These are phyloP conservation scores for Drosophila albomicans DNA, from an alignment of 1,140 invertebrate species.

Conservation along the genomic window DNA sequence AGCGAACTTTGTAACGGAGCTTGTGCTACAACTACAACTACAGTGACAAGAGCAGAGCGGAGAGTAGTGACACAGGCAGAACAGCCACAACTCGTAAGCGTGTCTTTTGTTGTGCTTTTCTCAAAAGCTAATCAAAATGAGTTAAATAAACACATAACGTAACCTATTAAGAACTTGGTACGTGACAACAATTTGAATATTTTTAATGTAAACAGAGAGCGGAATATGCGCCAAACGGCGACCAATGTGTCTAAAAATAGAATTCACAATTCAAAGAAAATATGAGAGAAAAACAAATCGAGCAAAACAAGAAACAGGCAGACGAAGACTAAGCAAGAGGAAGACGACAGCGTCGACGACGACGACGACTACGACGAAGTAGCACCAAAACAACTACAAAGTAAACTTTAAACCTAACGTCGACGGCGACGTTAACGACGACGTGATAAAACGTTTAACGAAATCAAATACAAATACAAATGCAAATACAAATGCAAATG, in stretches of 20 bases:
- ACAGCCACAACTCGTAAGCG: conserved; percentile 18
- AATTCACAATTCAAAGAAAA: conserved; percentile 73
- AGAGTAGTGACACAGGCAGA: too few species aligned
- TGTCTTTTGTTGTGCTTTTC: conserved; percentile 67
- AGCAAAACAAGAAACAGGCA: conserved; percentile 48
- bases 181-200: conserved; percentile 84
- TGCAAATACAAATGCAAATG: conserved; percentile 41
- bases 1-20: conserved; percentile 19
- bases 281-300: conserved; percentile 68
- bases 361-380: conserved; percentile 41
- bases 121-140: conserved; percentile 80
- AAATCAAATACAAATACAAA: conserved; percentile 58
- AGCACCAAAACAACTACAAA: conserved; percentile 40
- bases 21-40: conserved; percentile 1
- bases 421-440: conserved; percentile 22
- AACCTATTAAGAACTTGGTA: conserved; percentile 84
- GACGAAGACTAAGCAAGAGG: conserved; percentile 1
- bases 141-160: conserved; percentile 84
- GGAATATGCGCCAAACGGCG: conserved; percentile 29
- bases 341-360: not conserved
- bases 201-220: conserved; percentile 83
- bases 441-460: conserved; percentile 81
- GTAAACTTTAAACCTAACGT: conserved; percentile 45
- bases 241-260: conserved; percentile 69
- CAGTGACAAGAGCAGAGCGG: conserved; percentile 9